phyloP scores from a whole-genome alignment of 1,140 invertebrate genomes.

The Melanaphis sacchari region DNA sequence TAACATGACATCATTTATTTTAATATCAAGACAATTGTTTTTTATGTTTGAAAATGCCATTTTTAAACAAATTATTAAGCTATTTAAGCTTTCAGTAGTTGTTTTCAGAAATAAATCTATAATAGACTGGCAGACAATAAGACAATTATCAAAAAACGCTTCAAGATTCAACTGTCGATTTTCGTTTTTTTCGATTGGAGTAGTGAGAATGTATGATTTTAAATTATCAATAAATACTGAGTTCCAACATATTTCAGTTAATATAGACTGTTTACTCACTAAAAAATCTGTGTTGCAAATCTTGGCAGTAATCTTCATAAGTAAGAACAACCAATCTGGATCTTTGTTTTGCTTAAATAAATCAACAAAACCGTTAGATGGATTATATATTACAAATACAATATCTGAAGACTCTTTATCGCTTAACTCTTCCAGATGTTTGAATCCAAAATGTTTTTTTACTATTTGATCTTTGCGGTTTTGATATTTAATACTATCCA shows the following conservation, averaged over 20 bases:
- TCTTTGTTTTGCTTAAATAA: slow-evolving; percentile 33
- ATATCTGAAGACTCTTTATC: slow-evolving; percentile 47
- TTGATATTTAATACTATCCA: neutral
- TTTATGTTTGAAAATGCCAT: slow-evolving; percentile 37
- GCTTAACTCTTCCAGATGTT: slow-evolving; percentile 49
- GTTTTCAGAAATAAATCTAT: slow-evolving; percentile 54
- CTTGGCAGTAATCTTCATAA: slow-evolving; percentile 45
- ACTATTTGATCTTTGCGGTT: neutral
- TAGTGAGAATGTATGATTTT: neutral
- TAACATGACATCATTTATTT: slow-evolving; percentile 37
- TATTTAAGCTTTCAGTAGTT: slow-evolving; percentile 14
- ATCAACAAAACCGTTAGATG: slow-evolving; percentile 10
- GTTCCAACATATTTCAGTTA: slow-evolving; percentile 23
- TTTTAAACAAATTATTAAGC: slow-evolving; percentile 28
- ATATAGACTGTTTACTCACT: neutral
- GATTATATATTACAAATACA: slow-evolving; percentile 36
- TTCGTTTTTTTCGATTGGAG: slow-evolving; percentile 30
- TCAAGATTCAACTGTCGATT: slow-evolving; percentile 6
- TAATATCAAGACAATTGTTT: neutral
- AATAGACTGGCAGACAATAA: slow-evolving; percentile 39
- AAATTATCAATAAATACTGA: slow-evolving; percentile 43
- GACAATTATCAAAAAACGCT: slow-evolving; percentile 42
- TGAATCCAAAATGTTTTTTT: slow-evolving; percentile 55
- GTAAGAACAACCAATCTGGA: slow-evolving; percentile 56
- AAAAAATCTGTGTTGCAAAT: slow-evolving; percentile 40